A percentile compares a stretch with the other conserved stretches of the same genome.
These are phyloP conservation scores for Oreochromis grahami DNA, from an alignment of 2,797 vertebrate species.

Conservation along the genomic window DNA sequence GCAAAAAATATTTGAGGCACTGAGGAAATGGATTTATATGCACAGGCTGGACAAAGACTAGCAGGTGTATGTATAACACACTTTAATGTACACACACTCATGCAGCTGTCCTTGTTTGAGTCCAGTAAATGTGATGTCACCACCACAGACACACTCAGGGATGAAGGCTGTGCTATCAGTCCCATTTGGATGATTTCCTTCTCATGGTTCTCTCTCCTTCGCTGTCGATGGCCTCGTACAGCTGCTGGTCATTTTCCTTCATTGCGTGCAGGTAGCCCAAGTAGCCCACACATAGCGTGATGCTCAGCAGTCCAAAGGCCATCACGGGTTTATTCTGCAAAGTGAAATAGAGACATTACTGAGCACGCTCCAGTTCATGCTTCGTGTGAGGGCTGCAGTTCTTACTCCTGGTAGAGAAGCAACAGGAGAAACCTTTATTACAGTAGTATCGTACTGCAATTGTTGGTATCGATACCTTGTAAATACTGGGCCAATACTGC, in stretches of 20 bases:
- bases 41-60: neutral
- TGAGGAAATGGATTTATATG: neutral
- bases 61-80: neutral
- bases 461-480: neutral
- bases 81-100: neutral
- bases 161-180: constrained; percentile 55
- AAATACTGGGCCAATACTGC: neutral
- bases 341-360: neutral
- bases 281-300: constrained; percentile 89
- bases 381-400: neutral
- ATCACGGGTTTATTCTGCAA: constrained; percentile 93
- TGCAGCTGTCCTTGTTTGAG: neutral
- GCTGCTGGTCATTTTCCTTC: constrained; percentile 85
- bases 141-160: neutral
- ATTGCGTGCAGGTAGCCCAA: constrained; percentile 90
- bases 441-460: neutral
- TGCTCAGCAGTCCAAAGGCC: constrained; percentile 84
- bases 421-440: neutral
- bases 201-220: constrained; percentile 84
- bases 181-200: constrained; percentile 91
- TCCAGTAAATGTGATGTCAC: neutral
- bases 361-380: neutral
- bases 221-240: constrained; percentile 88
- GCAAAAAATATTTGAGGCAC: neutral
- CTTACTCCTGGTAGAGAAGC: neutral